Conservation (phyloP, 2,113 vertebrate species). For the Lutjanus erythropterus region DNA sequence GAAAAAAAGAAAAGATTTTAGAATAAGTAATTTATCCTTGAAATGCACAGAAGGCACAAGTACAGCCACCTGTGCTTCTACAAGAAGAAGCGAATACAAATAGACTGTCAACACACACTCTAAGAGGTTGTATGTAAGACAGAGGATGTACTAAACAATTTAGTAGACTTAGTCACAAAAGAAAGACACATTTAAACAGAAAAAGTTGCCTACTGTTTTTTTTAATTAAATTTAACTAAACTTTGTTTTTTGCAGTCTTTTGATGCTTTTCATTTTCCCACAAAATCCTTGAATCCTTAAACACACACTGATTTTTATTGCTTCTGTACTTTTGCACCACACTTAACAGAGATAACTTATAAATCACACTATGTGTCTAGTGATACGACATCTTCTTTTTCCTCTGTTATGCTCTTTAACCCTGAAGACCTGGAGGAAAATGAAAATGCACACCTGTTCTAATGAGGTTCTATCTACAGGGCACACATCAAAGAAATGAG, state of each 20-base stretch:
- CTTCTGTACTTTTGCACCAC: not conserved
- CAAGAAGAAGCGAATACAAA: not conserved
- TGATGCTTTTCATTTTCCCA: not conserved
- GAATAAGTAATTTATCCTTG: conserved; percentile 67
- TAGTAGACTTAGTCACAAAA: not conserved
- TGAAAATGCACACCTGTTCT: not conserved
- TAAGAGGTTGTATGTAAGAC: not conserved
- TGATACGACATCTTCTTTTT: not conserved
- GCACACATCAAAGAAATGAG: not conserved
- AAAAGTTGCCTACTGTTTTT: not conserved
- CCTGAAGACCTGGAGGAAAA: not conserved
- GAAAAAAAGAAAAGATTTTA: conserved; percentile 31
- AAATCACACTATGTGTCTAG: not conserved
- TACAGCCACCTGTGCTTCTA: not conserved
- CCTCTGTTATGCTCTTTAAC: not conserved
- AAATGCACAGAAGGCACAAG: conserved; percentile 30
- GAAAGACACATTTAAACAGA: not conserved
- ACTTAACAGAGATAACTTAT: not conserved
- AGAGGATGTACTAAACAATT: not conserved
- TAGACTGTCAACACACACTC: not conserved
- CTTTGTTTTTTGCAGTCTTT: not conserved
- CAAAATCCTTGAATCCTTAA: not conserved
- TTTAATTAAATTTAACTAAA: too few species aligned
- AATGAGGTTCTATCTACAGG: not conserved
- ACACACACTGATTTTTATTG: not conserved